phyloP scores from a whole-genome alignment of 2,888 invertebrate species.

The Hydriomena furcata region DNA sequence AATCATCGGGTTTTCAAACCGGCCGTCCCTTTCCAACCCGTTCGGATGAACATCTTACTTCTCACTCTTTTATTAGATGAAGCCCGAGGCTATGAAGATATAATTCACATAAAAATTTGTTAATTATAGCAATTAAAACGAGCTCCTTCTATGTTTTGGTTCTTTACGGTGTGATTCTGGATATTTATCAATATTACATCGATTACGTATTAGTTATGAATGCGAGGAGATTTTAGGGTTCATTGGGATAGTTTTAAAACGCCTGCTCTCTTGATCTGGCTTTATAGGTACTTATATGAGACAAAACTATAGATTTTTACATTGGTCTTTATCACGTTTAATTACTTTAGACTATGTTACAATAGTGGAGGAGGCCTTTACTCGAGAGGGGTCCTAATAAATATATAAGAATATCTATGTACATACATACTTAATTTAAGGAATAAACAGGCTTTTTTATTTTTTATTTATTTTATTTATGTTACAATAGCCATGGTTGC shows the following conservation, averaged over 20 bases:
- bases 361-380: too few relatives aligned
- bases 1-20: constrained; percentile 60
- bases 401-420: too few relatives aligned
- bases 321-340: too few relatives aligned
- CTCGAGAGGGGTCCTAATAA: too few relatives aligned
- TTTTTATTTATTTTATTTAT: too few relatives aligned
- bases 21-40: constrained; percentile 42
- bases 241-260: constrained; percentile 20
- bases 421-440: too few relatives aligned
- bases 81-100: constrained; percentile 67
- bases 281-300: too few relatives aligned
- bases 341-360: too few relatives aligned
- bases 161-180: constrained; percentile 63
- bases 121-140: constrained; percentile 75
- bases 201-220: constrained; percentile 46
- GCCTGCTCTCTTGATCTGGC: too few relatives aligned
- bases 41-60: constrained; percentile 28
- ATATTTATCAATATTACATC: constrained; percentile 61
- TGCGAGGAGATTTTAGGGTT: constrained; percentile 45
- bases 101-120: constrained; percentile 74
- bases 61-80: constrained; percentile 56
- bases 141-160: constrained; percentile 59
- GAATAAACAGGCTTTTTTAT: too few relatives aligned
- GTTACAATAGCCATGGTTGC: too few relatives aligned
- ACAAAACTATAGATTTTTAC: too few relatives aligned